Conservation (phyloP, 2,797 vertebrate genomes). For the Phataginus tricuspis region DNA sequence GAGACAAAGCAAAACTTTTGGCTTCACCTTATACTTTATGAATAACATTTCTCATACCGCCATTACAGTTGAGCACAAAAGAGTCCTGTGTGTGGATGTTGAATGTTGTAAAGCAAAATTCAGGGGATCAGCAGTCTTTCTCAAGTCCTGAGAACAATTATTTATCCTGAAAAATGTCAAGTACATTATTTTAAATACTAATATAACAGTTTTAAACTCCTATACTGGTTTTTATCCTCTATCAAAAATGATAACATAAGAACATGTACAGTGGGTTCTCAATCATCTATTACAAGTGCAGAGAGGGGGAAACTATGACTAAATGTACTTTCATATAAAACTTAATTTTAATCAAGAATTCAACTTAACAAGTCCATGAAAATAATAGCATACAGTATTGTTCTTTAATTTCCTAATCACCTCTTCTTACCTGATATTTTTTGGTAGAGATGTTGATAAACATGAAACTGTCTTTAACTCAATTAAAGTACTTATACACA, state of each 20-base stretch:
- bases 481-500: neutral
- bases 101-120: conserved; percentile 48
- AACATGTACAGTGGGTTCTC: neutral
- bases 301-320: neutral
- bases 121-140: conserved; percentile 62
- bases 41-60: conserved; percentile 75
- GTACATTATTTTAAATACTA: conserved; percentile 43
- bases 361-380: conserved; percentile 47
- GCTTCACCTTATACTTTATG: neutral
- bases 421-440: conserved; percentile 12
- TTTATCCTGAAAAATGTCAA: conserved; percentile 71
- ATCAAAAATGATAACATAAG: conserved; percentile 53
- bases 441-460: conserved; percentile 29
- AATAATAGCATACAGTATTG: neutral
- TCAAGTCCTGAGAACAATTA: conserved; percentile 57
- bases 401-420: conserved; percentile 49
- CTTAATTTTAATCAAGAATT: conserved; percentile 36
- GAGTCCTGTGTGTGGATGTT: neutral
- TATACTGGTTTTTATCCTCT: conserved; percentile 48
- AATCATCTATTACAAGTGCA: neutral
- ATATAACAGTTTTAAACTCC: neutral
- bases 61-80: conserved; percentile 38
- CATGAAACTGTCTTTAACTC: conserved; percentile 18
- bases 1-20: neutral
- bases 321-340: conserved; percentile 13